A percentile compares a stretch with the other conserved stretches of the same genome.
Conservation (phyloP, 2,888 invertebrate genomes). For the Orchesella flavescens region DNA sequence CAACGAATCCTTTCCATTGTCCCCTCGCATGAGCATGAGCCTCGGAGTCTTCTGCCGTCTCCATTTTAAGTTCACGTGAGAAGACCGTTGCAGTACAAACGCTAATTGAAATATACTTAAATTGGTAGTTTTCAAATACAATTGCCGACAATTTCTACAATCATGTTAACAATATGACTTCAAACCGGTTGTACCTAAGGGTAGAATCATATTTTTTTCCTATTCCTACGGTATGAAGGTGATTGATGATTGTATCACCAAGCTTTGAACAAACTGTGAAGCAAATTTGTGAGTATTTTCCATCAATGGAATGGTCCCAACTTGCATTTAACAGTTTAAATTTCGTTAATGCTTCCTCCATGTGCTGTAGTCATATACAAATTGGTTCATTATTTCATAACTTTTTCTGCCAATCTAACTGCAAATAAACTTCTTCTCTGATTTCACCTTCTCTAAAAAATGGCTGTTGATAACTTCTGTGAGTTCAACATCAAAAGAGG, state of each 20-base stretch:
- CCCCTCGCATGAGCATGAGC: conserved; percentile 72
- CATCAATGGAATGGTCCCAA: conserved; percentile 59
- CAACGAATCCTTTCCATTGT: conserved; percentile 80
- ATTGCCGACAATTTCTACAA: too few relatives aligned
- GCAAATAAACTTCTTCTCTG: neutral
- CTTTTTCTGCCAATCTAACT: neutral
- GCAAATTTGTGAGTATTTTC: conserved; percentile 56
- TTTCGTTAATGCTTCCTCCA: conserved; percentile 64
- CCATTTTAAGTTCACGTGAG: conserved; percentile 16
- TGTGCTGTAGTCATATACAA: conserved; percentile 48
- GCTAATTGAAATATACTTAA: conserved; percentile 26
- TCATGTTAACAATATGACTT: too few relatives aligned
- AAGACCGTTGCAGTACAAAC: conserved; percentile 61
- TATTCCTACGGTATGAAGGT: conserved; percentile 64
- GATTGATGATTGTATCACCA: conserved; percentile 63
- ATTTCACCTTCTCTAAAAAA: conserved; percentile 54
- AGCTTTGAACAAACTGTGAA: conserved; percentile 54
- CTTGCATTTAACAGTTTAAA: conserved; percentile 53
- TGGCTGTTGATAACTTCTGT: conserved; percentile 44
- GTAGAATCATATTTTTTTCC: conserved; percentile 67
- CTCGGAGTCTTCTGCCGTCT: neutral
- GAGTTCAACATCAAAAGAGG: conserved; percentile 11
- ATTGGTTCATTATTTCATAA: neutral
- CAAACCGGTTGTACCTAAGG: conserved; percentile 52
- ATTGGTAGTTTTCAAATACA: neutral